Conservation (phyloP, 2,888 invertebrate genomes). For the Eustalomyia histrio region DNA sequence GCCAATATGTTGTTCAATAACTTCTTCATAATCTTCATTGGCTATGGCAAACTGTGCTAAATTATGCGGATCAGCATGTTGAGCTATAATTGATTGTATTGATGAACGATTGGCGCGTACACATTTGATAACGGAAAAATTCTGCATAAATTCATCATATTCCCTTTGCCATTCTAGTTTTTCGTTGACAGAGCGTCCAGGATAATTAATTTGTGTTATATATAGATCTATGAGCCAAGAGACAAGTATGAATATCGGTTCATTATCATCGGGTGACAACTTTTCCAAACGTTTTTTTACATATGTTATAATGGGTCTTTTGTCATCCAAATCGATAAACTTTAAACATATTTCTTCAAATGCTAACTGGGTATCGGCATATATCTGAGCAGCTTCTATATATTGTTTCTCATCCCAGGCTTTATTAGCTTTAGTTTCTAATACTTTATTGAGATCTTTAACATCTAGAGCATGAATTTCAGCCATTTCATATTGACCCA, state of each 20-base stretch:
- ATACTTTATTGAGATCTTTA: conserved; percentile 89
- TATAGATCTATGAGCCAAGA: conserved; percentile 97
- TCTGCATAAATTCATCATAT: conserved; percentile 87
- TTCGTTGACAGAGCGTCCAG: conserved; percentile 74
- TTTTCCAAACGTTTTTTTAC: conserved; percentile 90
- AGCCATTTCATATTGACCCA: conserved; percentile 91
- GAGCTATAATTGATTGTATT: conserved; percentile 94
- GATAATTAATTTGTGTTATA: conserved; percentile 89
- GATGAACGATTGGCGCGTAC: conserved; percentile 89
- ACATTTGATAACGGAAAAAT: conserved; percentile 87
- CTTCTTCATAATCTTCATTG: conserved; percentile 92
- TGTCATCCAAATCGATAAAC: conserved; percentile 86
- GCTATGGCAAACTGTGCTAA: conserved; percentile 91
- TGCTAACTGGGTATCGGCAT: conserved; percentile 93
- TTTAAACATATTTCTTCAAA: conserved; percentile 97
- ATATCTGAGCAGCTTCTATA: conserved; percentile 91
- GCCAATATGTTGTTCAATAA: conserved; percentile 93
- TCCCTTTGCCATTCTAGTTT: conserved; percentile 84
- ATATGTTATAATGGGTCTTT: conserved; percentile 92
- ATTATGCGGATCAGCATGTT: conserved; percentile 96
- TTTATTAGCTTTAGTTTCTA: conserved; percentile 93
- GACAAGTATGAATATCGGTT: conserved; percentile 94
- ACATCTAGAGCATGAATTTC: conserved; percentile 91
- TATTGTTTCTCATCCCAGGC: conserved; percentile 89
- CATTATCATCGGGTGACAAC: conserved; percentile 83